Conservation (phyloP, 2,113 vertebrate species). For the Ornithorhynchus anatinus region DNA sequence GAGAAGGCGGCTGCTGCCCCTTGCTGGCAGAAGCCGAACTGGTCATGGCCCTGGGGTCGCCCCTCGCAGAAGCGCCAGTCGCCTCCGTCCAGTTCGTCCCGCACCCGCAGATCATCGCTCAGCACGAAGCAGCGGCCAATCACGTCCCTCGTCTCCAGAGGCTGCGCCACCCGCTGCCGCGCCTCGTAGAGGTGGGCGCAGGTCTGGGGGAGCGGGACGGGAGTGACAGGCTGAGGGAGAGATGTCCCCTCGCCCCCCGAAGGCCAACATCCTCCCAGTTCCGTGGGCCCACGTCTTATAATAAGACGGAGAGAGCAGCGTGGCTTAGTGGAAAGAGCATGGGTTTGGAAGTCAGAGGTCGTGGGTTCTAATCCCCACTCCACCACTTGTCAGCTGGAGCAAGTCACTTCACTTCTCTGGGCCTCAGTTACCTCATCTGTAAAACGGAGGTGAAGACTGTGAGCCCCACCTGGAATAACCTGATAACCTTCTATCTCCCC, state of each 20-base stretch:
- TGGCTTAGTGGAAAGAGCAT: too few species aligned
- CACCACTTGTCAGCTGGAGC: too few species aligned
- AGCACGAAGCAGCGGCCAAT: conserved; percentile 94
- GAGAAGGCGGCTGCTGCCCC: conserved; percentile 90
- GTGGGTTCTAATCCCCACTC: too few species aligned
- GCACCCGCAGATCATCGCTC: conserved; percentile 84
- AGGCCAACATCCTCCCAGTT: too few species aligned
- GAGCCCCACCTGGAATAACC: too few species aligned
- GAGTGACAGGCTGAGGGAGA: neutral
- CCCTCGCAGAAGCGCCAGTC: conserved; percentile 97
- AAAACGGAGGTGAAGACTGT: too few species aligned
- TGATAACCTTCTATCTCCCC: too few species aligned
- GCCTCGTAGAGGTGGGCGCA: conserved; percentile 93
- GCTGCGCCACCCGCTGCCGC: conserved; percentile 81
- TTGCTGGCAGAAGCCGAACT: conserved; percentile 96
- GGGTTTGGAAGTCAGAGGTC: too few species aligned
- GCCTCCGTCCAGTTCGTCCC: conserved; percentile 88
- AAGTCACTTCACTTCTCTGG: too few species aligned
- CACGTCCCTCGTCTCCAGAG: conserved; percentile 87
- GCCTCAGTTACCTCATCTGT: too few species aligned
- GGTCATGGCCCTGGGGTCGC: conserved; percentile 88
- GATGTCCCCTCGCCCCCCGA: neutral
- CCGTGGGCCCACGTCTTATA: too few species aligned
- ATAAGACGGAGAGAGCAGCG: too few species aligned
- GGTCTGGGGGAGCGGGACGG: conserved; percentile 65